Percentiles rank a stretch among this genome's conserved stretches.
phyloP scores from a whole-genome alignment of 1,140 invertebrate species.

The Leguminivora glycinivorella region DNA sequence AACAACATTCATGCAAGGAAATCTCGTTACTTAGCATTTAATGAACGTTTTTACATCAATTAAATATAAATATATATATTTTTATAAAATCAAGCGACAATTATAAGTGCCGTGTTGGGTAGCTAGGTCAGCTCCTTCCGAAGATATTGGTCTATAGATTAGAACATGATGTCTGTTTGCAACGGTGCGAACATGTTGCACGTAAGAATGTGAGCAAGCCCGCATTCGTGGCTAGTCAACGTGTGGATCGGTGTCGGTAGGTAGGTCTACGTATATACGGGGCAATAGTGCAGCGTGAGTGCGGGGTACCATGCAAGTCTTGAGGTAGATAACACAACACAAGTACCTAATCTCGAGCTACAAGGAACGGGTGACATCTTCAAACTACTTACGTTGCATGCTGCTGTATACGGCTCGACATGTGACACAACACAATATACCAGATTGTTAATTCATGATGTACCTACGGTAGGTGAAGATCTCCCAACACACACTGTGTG shows the following conservation, averaged over 20 bases:
- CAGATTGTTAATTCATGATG: conserved; percentile 26
- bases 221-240: conserved; percentile 8
- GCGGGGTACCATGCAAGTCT: conserved; percentile 54
- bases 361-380: conserved; percentile 56
- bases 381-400: conserved; percentile 61
- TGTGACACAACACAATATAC: conserved; percentile 28
- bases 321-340: conserved; percentile 34
- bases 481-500: conserved; percentile 3
- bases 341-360: conserved; percentile 44
- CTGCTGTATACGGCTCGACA: conserved; percentile 40
- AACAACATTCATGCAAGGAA: conserved; percentile 77
- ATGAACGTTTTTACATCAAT: conserved; percentile 1
- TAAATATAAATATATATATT: background rate
- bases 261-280: conserved; percentile 19
- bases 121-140: background rate
- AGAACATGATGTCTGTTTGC: background rate
- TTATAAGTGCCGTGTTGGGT: conserved; percentile 12
- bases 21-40: conserved; percentile 79
- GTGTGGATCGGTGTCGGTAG: conserved; percentile 10
- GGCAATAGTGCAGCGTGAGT: conserved; percentile 40
- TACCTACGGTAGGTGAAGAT: conserved; percentile 22
- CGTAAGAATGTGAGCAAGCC: conserved; percentile 18
- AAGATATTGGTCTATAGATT: background rate
- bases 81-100: conserved; percentile 10
- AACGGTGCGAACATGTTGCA: background rate